Evolutionary conservation across 2,888 invertebrate species (phyloP).

Genomic region (Stratiomys singularior): DNA sequence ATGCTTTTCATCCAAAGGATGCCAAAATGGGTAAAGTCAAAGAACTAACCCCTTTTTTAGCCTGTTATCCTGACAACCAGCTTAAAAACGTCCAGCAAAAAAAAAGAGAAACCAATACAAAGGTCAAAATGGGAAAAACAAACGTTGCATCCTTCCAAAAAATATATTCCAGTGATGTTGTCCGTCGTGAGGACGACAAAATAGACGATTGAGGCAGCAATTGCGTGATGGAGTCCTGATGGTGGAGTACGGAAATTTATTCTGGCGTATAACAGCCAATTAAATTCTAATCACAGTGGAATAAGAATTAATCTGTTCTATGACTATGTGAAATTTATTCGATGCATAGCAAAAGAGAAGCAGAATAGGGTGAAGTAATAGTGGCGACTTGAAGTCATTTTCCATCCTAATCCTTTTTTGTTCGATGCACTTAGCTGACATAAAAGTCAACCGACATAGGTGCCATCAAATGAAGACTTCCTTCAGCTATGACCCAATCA

Average conservation of each 20-base stretch:
- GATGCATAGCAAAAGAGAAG: too few relatives aligned
- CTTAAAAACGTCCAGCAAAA: neutral
- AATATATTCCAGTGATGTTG: conserved; percentile 15
- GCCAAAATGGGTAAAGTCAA: conserved; percentile 29
- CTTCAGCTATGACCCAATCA: too few relatives aligned
- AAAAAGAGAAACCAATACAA: neutral
- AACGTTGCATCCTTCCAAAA: neutral
- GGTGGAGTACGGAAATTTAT: neutral
- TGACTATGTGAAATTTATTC: neutral
- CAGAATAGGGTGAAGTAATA: neutral
- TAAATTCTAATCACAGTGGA: conserved; percentile 37
- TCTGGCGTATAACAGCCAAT: conserved; percentile 10
- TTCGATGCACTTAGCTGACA: too few relatives aligned
- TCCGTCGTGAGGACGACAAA: neutral
- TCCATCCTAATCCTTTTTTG: too few relatives aligned
- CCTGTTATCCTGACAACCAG: too few relatives aligned
- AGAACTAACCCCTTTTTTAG: neutral
- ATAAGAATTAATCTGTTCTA: conserved; percentile 27
- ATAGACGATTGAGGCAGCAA: neutral
- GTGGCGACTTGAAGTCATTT: neutral
- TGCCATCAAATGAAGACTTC: too few relatives aligned
- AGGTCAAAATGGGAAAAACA: neutral
- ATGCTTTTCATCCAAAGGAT: conserved; percentile 40
- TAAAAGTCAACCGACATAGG: too few relatives aligned
- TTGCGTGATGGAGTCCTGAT: neutral